Conservation (phyloP, 2,888 invertebrate species). For the Ctena decussata region DNA sequence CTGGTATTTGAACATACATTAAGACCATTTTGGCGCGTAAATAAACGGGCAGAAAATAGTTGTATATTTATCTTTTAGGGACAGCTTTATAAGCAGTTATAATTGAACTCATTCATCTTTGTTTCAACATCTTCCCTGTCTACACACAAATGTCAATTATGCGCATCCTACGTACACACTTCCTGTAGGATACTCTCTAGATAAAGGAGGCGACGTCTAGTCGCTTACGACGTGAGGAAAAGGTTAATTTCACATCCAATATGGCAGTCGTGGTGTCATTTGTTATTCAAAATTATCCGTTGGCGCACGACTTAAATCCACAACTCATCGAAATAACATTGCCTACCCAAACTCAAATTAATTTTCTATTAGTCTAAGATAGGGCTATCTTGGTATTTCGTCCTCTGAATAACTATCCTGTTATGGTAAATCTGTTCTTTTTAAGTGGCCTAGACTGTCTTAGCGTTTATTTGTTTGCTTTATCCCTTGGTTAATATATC, state of each 20-base stretch:
- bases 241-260: constrained; percentile 67
- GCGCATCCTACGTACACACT: neutral
- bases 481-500: constrained; percentile 11
- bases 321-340: constrained; percentile 28
- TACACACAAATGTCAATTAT: constrained; percentile 52
- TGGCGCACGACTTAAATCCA: constrained; percentile 56
- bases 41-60: no score
- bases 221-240: constrained; percentile 63
- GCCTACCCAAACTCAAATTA: constrained; percentile 45
- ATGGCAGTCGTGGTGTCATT: constrained; percentile 66
- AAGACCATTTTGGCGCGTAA: no score
- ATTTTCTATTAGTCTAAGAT: constrained; percentile 58
- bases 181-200: constrained; percentile 50
- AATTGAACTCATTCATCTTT: constrained; percentile 6
- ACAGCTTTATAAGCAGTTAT: no score
- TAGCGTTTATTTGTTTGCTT: neutral
- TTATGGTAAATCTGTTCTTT: constrained; percentile 20
- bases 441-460: constrained; percentile 12
- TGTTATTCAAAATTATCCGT: constrained; percentile 61
- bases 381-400: constrained; percentile 20
- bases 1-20: no score
- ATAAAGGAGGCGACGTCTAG: constrained; percentile 64
- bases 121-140: constrained; percentile 46
- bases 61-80: no score
- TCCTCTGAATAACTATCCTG: constrained; percentile 2